Conservation (phyloP, 2,797 vertebrate genomes). For the Pyrrhura leucotis region DNA sequence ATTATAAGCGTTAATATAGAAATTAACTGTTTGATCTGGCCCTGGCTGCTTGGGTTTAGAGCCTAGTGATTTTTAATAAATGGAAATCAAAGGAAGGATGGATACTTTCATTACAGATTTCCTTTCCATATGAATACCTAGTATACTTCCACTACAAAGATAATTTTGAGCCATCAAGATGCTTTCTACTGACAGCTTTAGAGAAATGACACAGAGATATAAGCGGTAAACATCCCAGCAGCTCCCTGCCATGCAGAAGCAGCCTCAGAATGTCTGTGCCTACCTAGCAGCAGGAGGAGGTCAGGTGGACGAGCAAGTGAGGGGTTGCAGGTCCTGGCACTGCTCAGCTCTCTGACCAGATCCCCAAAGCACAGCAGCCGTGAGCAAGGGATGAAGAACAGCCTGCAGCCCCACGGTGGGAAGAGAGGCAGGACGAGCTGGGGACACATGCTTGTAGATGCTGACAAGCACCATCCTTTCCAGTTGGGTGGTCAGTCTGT, state of each 20-base stretch:
- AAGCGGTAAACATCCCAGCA: not conserved
- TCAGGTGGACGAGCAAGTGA: not conserved
- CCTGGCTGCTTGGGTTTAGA: not conserved
- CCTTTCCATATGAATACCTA: not conserved
- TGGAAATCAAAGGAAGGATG: not conserved
- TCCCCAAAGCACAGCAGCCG: not conserved
- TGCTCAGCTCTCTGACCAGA: not conserved
- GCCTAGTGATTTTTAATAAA: not conserved
- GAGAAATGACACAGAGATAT: not conserved
- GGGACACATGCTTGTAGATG: accelerated
- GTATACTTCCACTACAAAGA: not conserved
- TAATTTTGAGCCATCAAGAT: not conserved
- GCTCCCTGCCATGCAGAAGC: not conserved
- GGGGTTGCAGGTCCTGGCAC: no score
- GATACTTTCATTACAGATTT: not conserved
- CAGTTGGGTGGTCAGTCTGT: not conserved
- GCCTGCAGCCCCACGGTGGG: accelerated
- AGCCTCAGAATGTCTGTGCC: not conserved
- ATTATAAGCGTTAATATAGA: not conserved
- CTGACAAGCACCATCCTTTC: not conserved
- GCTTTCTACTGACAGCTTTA: not conserved
- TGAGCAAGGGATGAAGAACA: not conserved
- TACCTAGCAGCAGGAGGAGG: not conserved
- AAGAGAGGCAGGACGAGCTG: not conserved
- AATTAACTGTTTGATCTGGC: not conserved